Percentiles rank a stretch among this genome's conserved stretches.
These are phyloP conservation scores for Candidula unifasciata DNA, from an alignment of 2,888 invertebrate genomes.

Conservation along the genomic window DNA sequence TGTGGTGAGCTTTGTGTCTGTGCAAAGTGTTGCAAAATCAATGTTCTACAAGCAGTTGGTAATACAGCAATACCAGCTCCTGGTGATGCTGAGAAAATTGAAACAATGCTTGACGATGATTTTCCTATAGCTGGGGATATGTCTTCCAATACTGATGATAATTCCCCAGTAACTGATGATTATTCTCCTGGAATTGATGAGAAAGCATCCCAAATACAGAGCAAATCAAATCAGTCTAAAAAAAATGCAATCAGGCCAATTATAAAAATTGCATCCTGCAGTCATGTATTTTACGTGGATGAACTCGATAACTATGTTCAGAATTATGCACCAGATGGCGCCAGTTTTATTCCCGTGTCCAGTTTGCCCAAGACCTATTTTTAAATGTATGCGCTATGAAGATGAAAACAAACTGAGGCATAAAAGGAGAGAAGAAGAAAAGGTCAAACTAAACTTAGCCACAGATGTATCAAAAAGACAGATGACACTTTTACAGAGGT, in stretches of 20 bases:
- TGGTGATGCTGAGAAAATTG: not conserved
- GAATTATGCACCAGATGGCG: conserved; percentile 16
- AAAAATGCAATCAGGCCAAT: not conserved
- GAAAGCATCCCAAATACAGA: not conserved
- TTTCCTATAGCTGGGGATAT: not conserved
- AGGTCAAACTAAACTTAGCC: not conserved
- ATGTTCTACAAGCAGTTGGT: not conserved
- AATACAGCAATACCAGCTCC: not conserved
- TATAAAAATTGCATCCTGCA: conserved; percentile 47
- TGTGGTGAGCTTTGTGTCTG: conserved; percentile 54
- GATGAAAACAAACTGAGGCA: conserved; percentile 19
- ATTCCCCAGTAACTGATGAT: too few relatives aligned
- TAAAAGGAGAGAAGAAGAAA: conserved; percentile 7
- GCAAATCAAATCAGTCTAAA: not conserved
- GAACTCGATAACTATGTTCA: conserved; percentile 48
- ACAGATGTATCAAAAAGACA: not conserved
- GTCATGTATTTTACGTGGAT: conserved; percentile 45
- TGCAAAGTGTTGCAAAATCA: conserved; percentile 50
- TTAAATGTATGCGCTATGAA: conserved; percentile 46
- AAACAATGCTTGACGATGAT: too few relatives aligned
- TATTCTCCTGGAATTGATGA: not conserved
- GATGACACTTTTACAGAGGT: not conserved
- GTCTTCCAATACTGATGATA: not conserved
- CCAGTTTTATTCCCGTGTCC: conserved; percentile 45
- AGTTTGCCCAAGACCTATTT: conserved; percentile 46